These are phyloP conservation scores for Galeopsomyia nigrocyanea DNA, from an alignment of 2,888 invertebrate genomes.

Conservation along the genomic window DNA sequence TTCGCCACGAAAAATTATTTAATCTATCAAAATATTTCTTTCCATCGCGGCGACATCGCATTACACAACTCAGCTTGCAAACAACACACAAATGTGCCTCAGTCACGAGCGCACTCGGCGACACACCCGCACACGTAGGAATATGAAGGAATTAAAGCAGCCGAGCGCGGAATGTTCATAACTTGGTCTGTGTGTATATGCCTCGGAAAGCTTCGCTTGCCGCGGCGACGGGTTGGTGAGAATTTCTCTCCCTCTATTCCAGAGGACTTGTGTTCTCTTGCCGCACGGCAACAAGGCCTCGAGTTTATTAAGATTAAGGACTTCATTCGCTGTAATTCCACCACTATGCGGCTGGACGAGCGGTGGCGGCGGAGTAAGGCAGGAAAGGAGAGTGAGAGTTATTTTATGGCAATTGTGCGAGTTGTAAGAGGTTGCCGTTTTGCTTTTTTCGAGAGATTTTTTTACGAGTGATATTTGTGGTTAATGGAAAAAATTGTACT, in stretches of 20 bases:
- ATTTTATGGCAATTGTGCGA: too few species aligned
- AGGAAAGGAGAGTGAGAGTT: constrained; percentile 10
- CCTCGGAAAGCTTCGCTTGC: constrained; percentile 4
- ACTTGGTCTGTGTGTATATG: background rate
- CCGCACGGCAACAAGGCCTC: constrained; percentile 49
- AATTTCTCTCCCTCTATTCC: constrained; percentile 14
- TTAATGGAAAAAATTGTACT: too few species aligned
- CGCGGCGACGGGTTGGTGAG: constrained; percentile 11
- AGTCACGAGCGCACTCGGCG: background rate
- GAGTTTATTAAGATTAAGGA: constrained; percentile 68
- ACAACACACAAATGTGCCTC: too few species aligned
- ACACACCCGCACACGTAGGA: background rate
- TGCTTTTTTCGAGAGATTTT: too few species aligned
- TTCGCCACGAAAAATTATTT: too few species aligned
- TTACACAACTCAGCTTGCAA: too few species aligned
- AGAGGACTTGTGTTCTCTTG: constrained; percentile 31
- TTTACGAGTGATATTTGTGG: too few species aligned
- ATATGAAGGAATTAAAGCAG: background rate
- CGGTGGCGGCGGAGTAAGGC: constrained; percentile 33
- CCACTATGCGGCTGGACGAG: constrained; percentile 18
- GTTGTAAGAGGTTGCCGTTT: too few species aligned
- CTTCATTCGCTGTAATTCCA: constrained; percentile 64
- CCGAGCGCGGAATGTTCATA: constrained; percentile 31
- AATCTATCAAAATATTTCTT: too few species aligned
- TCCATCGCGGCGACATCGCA: too few species aligned